phyloP scores from a whole-genome alignment of 2,797 vertebrate species.

The Notoglanidium macrostoma region DNA sequence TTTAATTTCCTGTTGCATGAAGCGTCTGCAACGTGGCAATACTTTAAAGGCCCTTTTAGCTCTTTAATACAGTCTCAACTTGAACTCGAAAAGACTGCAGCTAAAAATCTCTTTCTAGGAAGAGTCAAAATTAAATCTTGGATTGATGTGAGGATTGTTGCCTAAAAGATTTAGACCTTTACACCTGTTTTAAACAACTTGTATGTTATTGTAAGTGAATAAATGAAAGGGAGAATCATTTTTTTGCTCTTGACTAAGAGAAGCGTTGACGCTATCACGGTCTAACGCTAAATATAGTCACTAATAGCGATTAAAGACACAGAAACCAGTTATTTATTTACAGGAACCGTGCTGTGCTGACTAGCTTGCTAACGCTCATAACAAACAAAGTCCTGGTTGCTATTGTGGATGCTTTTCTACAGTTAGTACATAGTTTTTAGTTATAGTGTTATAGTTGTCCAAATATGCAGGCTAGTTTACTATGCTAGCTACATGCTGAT shows the following conservation, averaged over 20 bases:
- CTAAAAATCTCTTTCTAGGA: neutral
- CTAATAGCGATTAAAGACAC: neutral
- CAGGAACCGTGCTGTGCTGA: neutral
- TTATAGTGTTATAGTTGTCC: neutral
- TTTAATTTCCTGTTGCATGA: neutral
- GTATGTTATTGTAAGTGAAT: neutral
- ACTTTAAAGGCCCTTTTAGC: neutral
- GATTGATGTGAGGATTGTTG: neutral
- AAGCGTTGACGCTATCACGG: neutral
- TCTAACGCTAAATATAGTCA: neutral
- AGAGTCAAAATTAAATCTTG: neutral
- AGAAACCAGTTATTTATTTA: neutral
- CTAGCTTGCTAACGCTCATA: neutral
- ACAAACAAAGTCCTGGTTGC: neutral
- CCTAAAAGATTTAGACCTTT: neutral
- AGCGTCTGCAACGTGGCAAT: neutral
- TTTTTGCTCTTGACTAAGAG: neutral
- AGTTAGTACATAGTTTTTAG: too few species aligned
- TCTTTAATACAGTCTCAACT: neutral
- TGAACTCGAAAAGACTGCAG: neutral
- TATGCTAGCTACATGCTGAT: neutral
- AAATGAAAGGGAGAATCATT: neutral
- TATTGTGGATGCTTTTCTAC: too few species aligned
- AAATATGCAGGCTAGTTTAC: neutral
- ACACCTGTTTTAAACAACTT: neutral